Evolutionary conservation across 2,888 invertebrate species (phyloP), one percentile per base, ranked within the genome.

Genomic region (Cantharis lateralis): DNA sequence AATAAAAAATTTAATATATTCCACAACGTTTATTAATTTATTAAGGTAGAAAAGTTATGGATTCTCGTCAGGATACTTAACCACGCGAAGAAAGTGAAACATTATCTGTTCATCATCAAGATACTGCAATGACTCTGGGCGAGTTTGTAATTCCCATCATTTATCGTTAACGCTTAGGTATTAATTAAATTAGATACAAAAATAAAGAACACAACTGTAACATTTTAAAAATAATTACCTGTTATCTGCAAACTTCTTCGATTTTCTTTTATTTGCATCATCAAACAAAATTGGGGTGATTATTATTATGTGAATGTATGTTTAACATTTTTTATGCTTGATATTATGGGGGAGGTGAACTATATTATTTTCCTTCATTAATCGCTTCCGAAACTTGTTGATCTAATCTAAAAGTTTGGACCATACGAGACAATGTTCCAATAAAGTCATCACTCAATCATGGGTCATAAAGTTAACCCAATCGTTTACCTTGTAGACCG

Each of bases 381-480:
- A 78, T 64, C 73, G 72, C 78, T 76, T 78, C 78, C 76, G 75
- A 78, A 76, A 74, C 70, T 79, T 69, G 71, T 77, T 71, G 79
- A 79, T 79, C 75, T 75, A 77, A 79, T 79, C 77, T 71, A 70
- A 71, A 79, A 79, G 68, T 79, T 77, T 77, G 66, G 72, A 64
- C 71, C 61, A 74, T 74, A 76, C 18, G 63, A 70, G 70, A 69
- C 76, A 63, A 68, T 70, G 71, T 71, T 79, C 79, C 79, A 78
- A 78, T 80, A 80, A 80, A 81, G 81, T 74, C 80, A 80, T 81
- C 77, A 78, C 80, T 80, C 80, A 79, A 80, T 81, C 79, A 81
- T 74, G 80, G 80, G 76, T 79, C 79, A 79, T 80, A 79, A 80
- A 79, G 72, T 75, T 75, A 76, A 79, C 62, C 71, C 72, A 76